Evolutionary conservation across 1,140 invertebrate species (phyloP), one percentile per base, ranked within the genome.

Genomic region (Zaprionus vittiger): DNA sequence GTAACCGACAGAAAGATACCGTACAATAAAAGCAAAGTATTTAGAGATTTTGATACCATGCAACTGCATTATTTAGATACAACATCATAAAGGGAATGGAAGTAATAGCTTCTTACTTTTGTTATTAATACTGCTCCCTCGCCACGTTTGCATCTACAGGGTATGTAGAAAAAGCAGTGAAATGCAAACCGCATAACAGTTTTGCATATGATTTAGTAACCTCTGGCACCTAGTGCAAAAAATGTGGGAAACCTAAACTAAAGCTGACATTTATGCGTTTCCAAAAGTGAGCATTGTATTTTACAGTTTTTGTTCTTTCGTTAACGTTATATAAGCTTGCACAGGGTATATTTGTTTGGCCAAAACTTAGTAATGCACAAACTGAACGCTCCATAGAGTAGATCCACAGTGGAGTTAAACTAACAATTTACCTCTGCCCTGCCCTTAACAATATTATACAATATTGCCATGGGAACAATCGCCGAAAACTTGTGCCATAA

Each of bases 261-360:
- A 80, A 61, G 28, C 73, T 72, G 67, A 78, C 77, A 83, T 66
- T 83, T 73, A 56, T 67, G 71, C 73, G 34, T 74, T 68, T 70
- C 17, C 24, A 63, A 81, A 73, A 81, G 67, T 79, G 63, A 82
- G 77, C 59, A 82, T 82, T 64, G 67, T 57, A 24, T 49, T 63
- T 64, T 6, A 9, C 1, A 63, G 41, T 47, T 61, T 44, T 49
- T 44, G 37, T 15, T 63, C 54, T 68, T 52, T 41, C 37, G 17
- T 14, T 37, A 11, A 28, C 26, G 2, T 44, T n/a, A 0, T 15
- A 44, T 44, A 44, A n/a, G 5, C 38, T 9, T 47, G n/a, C n/a
- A 41, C 4, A 15, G 41, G n/a, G 41, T 47, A 47, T 47, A 47
- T 47, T n/a, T 17, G n/a, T 41, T 41, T 34, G 7, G 7, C 7